Percentiles rank a stretch among this genome's conserved stretches.
These are phyloP conservation scores for Malachius bipustulatus DNA, from an alignment of 2,888 invertebrate genomes.

Conservation along the genomic window DNA sequence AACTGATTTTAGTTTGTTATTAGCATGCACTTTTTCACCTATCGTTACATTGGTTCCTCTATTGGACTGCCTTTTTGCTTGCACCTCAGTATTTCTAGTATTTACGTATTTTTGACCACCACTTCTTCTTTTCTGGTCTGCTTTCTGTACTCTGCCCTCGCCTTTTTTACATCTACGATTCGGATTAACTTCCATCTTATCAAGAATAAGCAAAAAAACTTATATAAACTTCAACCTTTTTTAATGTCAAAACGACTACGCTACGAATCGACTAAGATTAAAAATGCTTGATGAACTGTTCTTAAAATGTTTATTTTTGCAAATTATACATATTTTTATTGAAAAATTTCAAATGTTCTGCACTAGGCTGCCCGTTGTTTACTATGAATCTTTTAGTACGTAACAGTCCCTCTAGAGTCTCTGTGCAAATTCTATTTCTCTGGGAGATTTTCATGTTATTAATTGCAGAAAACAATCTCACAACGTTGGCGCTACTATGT, in stretches of 20 bases:
- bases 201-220: slow-evolving; percentile 1
- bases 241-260: background rate
- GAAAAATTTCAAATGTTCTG: slow-evolving; percentile 11
- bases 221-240: background rate
- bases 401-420: slow-evolving; percentile 11
- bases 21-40: no score
- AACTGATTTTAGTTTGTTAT: no score
- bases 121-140: background rate
- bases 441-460: slow-evolving; percentile 11
- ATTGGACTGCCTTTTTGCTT: no score
- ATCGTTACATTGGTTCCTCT: no score
- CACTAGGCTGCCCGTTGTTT: slow-evolving; percentile 11
- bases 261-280: slow-evolving; percentile 1
- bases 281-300: no score
- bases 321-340: slow-evolving; percentile 7
- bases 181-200: slow-evolving; percentile 1
- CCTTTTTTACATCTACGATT: slow-evolving; percentile 3
- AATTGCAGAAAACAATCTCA: slow-evolving; percentile 11
- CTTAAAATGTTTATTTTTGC: no score
- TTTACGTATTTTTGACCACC: slow-evolving; percentile 1
- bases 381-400: slow-evolving; percentile 11
- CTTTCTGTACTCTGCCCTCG: slow-evolving; percentile 2
- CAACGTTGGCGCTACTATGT: slow-evolving; percentile 14
- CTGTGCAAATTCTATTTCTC: slow-evolving; percentile 12
- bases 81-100: slow-evolving; percentile 2